Conservation (phyloP, 2,888 invertebrate species). For the Eurytoma adleriae region DNA sequence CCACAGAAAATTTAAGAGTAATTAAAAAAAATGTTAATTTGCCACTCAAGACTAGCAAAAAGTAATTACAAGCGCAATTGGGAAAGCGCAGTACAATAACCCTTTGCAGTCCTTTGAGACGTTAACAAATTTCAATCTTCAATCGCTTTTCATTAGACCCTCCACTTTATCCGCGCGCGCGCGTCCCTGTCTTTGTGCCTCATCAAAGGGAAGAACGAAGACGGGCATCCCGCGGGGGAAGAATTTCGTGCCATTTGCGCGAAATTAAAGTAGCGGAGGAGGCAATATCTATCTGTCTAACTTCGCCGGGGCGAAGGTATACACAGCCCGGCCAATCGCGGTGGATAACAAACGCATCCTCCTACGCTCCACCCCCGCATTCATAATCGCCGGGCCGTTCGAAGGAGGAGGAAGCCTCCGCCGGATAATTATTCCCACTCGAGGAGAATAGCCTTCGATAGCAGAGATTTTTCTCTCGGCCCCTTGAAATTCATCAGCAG, state of each 20-base stretch:
- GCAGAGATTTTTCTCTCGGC: neutral
- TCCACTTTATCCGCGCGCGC: neutral
- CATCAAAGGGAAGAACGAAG: slow-evolving; percentile 9
- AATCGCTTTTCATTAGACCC: neutral
- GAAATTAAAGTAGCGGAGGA: neutral
- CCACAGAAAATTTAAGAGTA: too few relatives aligned
- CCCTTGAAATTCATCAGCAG: neutral
- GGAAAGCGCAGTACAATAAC: too few relatives aligned
- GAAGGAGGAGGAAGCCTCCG: too few relatives aligned
- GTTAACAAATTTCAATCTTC: slow-evolving; percentile 5
- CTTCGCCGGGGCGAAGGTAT: neutral
- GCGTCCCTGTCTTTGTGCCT: neutral
- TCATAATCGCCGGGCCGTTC: neutral
- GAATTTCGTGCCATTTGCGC: neutral
- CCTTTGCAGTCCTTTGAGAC: too few relatives aligned
- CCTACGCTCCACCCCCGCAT: neutral
- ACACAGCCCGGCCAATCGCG: neutral
- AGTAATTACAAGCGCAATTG: too few relatives aligned
- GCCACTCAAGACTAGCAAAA: too few relatives aligned
- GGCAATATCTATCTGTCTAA: neutral
- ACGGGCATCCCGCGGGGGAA: neutral
- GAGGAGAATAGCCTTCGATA: slow-evolving; percentile 4
- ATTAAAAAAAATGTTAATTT: too few relatives aligned
- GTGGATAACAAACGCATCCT: neutral
- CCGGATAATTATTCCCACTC: too few relatives aligned